A percentile compares a stretch with the other conserved stretches of the same genome.
phyloP scores from a whole-genome alignment of 1,140 invertebrate species.

The Drosophila carrolli region DNA sequence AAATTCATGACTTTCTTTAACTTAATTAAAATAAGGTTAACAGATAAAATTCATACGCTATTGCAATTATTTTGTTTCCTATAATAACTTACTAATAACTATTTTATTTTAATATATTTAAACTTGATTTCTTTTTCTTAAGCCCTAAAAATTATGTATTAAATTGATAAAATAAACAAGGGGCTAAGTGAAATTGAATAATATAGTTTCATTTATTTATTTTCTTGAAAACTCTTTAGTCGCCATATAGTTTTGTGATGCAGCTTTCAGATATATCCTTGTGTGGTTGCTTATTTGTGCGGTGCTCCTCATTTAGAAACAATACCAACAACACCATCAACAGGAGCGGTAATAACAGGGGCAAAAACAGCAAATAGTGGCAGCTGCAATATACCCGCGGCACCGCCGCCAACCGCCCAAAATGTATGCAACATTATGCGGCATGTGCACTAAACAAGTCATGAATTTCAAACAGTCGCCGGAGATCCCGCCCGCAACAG shows the following conservation, averaged over 20 bases:
- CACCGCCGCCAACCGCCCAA: constrained; percentile 31
- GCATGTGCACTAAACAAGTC: constrained; percentile 81
- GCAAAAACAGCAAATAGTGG: constrained; percentile 40
- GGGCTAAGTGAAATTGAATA: no score
- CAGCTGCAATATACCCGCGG: constrained; percentile 66
- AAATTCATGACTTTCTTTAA: no score
- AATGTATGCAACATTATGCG: constrained; percentile 81
- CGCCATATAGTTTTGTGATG: not conserved
- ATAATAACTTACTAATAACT: no score
- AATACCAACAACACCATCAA: constrained; percentile 42
- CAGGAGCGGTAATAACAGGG: constrained; percentile 27
- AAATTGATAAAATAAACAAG: no score
- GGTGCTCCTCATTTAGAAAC: constrained; percentile 66
- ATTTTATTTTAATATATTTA: no score
- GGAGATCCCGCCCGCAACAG: constrained; percentile 10
- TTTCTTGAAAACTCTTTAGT: not conserved
- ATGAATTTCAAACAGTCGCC: constrained; percentile 78
- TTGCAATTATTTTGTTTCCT: no score
- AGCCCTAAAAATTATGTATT: no score
- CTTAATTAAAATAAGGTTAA: no score
- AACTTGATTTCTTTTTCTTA: no score
- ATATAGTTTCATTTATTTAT: no score
- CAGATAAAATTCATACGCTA: no score
- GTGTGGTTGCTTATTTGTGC: constrained; percentile 59
- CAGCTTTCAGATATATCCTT: constrained; percentile 12